Percentiles rank a stretch among this genome's conserved stretches.
These are phyloP conservation scores for Aviceda subcristata DNA, from an alignment of 2,113 vertebrate species.

Conservation along the genomic window DNA sequence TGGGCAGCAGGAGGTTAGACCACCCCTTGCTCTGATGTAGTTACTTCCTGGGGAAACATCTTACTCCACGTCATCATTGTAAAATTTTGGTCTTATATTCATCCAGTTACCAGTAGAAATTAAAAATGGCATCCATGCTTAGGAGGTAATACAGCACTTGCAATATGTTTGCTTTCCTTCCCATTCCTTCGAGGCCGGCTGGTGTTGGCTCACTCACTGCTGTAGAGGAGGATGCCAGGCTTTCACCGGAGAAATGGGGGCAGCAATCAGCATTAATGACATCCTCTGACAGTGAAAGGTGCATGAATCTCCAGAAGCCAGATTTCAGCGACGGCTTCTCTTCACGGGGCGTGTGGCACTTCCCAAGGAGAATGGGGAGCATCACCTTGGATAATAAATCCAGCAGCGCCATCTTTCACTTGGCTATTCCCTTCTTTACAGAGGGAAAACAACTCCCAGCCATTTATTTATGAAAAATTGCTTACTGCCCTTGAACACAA, in stretches of 20 bases:
- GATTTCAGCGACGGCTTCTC: neutral
- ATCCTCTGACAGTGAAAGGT: neutral
- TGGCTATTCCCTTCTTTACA: neutral
- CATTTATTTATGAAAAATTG: neutral
- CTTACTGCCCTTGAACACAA: neutral
- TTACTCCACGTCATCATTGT: neutral
- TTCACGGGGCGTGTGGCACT: neutral
- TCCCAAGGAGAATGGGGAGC: neutral
- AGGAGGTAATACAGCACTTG: neutral
- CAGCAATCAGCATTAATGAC: neutral
- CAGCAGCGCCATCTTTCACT: neutral
- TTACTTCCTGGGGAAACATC: neutral
- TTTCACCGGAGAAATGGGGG: neutral
- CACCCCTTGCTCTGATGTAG: neutral
- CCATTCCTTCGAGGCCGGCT: neutral
- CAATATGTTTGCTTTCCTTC: neutral
- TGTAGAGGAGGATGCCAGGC: neutral
- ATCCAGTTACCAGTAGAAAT: neutral
- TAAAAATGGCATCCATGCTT: neutral
- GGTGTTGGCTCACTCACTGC: neutral
- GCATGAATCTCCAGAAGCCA: neutral
- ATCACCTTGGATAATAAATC: neutral
- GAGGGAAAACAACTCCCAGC: neutral
- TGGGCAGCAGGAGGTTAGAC: neutral
- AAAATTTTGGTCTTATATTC: neutral